Base-by-base conservation (phyloP, 2,113 vertebrate species). In the Pygoscelis adeliae region DNA sequence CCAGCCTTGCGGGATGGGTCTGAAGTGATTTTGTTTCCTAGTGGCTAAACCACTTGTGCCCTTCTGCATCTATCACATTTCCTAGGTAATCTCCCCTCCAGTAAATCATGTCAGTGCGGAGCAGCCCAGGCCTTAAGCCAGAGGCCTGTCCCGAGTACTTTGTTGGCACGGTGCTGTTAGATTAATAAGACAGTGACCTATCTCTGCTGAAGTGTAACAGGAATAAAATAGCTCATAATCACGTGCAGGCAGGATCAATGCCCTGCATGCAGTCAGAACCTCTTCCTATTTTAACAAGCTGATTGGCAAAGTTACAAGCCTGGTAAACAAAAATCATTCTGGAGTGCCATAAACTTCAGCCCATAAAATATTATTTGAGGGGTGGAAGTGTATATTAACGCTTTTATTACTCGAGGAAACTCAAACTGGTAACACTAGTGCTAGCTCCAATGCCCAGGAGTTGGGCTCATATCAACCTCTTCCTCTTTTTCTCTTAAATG, bases 201-300 rank as follows among this genome's bases (percentile, higher is more conserved):
- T 92, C 85, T 85, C 56, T 90, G 93, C 93, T 89, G 91, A 97
- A 97, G 96, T 92, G 97, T 97, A 97, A 96, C 90, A 34, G 83
- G 91, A 97, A 97, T 97, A 96, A 98, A 98, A 98, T 97, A 96
- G 96, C 92, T 94, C 95, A 96, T 96, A 93, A 96, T 97, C 91
- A 94, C 21, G 70, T 96, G 91, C 86, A 92, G 91, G 94, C 87
- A 94, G 93, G 97, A 97, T 97, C 97, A 96, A 96, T 97, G 97
- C 81, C 92, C 96, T 73, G 91, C 95, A 81, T 91, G 81, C 91
- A 94, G 97, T 86, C 95, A 96, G 96, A 96, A 93, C 53, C 88
- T 97, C 82, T 96, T 97, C 94, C 97, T 97, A 87, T 95, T 98
- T 97, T 94, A 98, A 97, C 90, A 97, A 97, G 97, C 83, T 97